Evolutionary conservation across 2,888 invertebrate genomes (phyloP).

Genomic region (Leistus spinibarbis): DNA sequence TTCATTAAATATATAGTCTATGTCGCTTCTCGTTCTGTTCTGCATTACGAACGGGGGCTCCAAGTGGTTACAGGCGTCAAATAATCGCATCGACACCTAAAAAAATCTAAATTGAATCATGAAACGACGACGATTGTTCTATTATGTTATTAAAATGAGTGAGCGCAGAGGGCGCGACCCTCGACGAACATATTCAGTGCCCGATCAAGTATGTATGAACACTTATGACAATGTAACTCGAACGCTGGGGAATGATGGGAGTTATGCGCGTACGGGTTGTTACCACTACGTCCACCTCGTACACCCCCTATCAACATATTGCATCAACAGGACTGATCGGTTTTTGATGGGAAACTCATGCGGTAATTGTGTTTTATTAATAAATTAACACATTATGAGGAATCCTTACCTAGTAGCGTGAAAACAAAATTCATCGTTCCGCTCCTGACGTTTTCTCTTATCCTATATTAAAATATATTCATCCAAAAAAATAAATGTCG

Average conservation of each 20-base stretch:
- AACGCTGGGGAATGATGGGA: slow-evolving; percentile 49
- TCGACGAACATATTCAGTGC: slow-evolving; percentile 55
- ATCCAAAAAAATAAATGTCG: too few relatives aligned
- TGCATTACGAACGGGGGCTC: slow-evolving; percentile 42
- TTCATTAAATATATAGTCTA: slow-evolving; percentile 52
- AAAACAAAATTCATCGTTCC: too few relatives aligned
- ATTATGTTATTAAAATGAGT: slow-evolving; percentile 66
- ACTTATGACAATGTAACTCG: slow-evolving; percentile 53
- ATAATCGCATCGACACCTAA: slow-evolving; percentile 57
- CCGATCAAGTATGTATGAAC: slow-evolving; percentile 58
- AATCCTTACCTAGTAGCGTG: too few relatives aligned
- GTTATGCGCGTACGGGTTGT: slow-evolving; percentile 24
- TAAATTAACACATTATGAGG: neutral
- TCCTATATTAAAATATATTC: too few relatives aligned
- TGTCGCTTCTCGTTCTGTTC: neutral
- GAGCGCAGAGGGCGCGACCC: slow-evolving; percentile 60
- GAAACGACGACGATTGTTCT: slow-evolving; percentile 71
- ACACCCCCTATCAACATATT: neutral
- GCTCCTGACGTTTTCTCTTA: too few relatives aligned
- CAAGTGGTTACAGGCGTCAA: slow-evolving; percentile 54
- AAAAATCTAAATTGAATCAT: slow-evolving; percentile 72
- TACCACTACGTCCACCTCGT: neutral
- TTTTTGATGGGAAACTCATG: slow-evolving; percentile 29
- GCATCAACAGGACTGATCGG: neutral
- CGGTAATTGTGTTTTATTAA: slow-evolving; percentile 28